phyloP scores from a whole-genome alignment of 1,140 invertebrate genomes.

The Megalopta genalis region DNA sequence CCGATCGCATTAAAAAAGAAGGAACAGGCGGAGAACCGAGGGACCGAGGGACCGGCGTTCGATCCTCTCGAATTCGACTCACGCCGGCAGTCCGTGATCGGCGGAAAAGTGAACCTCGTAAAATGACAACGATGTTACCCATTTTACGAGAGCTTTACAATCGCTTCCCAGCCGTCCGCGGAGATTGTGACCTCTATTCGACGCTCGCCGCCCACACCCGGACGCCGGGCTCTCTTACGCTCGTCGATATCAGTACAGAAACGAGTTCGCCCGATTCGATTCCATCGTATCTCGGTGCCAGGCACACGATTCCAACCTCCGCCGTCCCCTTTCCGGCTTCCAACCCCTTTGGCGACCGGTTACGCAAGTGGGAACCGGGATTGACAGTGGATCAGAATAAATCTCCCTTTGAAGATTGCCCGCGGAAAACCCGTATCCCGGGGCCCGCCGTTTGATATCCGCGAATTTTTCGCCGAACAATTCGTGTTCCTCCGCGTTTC shows the following conservation, averaged over 20 bases:
- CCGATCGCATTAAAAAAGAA: background rate
- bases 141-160: constrained; percentile 37
- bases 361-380: constrained; percentile 1
- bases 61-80: background rate
- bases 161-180: background rate
- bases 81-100: background rate
- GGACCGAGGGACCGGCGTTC: no score
- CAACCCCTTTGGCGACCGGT: background rate
- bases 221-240: no score
- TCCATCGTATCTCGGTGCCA: constrained; percentile 54
- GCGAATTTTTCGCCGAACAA: background rate
- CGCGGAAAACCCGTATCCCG: constrained; percentile 3
- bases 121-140: constrained; percentile 15
- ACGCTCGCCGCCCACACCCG: no score
- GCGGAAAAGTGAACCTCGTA: background rate
- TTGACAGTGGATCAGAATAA: constrained; percentile 20
- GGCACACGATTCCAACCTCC: constrained; percentile 49
- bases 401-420: constrained; percentile 22
- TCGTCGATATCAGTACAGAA: constrained; percentile 20
- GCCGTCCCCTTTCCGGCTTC: constrained; percentile 13
- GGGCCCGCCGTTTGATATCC: background rate
- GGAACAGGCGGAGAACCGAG: no score
- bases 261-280: constrained; percentile 54
- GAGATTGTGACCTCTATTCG: constrained; percentile 10
- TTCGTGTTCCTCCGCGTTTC: no score